Percentiles rank a stretch among this genome's conserved stretches.
These are phyloP conservation scores for Choristoneura fumiferana DNA, from an alignment of 1,140 invertebrate species.

Conservation along the genomic window DNA sequence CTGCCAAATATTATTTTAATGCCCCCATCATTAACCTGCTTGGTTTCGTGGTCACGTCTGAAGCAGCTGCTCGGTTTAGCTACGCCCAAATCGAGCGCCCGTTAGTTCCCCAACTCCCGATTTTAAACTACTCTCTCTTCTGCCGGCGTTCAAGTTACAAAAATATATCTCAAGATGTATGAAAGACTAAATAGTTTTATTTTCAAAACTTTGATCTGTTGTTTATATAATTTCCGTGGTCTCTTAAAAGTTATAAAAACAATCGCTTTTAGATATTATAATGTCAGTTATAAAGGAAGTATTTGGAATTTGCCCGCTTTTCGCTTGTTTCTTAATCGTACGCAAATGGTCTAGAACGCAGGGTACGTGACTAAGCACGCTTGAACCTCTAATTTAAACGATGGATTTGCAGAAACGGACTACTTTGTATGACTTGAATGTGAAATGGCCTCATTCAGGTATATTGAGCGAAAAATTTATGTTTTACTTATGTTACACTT, in stretches of 20 bases:
- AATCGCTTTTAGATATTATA: too few relatives aligned
- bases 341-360: constrained; percentile 18
- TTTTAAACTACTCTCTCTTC: neutral
- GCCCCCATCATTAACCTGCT: constrained; percentile 27
- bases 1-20: constrained; percentile 38
- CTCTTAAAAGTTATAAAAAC: too few relatives aligned
- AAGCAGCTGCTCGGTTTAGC: constrained; percentile 35
- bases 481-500: too few relatives aligned
- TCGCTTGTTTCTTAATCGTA: neutral
- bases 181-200: too few relatives aligned
- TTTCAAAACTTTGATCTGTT: too few relatives aligned
- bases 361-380: constrained; percentile 49
- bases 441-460: constrained; percentile 4
- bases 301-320: neutral
- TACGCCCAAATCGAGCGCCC: constrained; percentile 40
- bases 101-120: constrained; percentile 26
- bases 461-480: constrained; percentile 1
- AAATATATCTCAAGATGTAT: too few relatives aligned
- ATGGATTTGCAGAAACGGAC: constrained; percentile 42
- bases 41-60: constrained; percentile 35
- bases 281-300: too few relatives aligned
- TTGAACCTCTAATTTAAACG: constrained; percentile 48
- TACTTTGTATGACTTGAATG: constrained; percentile 46
- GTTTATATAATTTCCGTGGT: too few relatives aligned
- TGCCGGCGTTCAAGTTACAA: too few relatives aligned